Percentiles rank a stretch among this genome's conserved stretches.
phyloP scores from a whole-genome alignment of 2,113 vertebrate genomes.

The Nothocercus julius region DNA sequence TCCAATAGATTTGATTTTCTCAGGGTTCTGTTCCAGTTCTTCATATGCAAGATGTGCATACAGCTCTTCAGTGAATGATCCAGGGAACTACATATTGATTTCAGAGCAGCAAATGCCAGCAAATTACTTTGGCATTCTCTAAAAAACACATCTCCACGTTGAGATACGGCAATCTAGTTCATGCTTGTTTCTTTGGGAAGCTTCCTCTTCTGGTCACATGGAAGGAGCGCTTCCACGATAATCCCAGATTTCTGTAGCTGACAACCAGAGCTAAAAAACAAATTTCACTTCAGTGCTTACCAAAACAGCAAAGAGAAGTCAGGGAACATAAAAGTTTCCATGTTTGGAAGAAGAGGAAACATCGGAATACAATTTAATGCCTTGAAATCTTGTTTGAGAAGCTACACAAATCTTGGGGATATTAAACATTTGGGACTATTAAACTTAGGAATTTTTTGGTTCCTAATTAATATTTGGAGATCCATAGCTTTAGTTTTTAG shows the following conservation, averaged over 20 bases:
- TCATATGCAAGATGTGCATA: background rate
- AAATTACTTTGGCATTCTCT: background rate
- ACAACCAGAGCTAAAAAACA: background rate
- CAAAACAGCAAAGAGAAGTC: background rate
- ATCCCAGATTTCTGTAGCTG: background rate
- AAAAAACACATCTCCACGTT: background rate
- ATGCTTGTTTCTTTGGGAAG: background rate
- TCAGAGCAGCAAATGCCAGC: background rate
- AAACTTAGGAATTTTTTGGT: background rate
- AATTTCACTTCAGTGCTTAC: constrained; percentile 15
- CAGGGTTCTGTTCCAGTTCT: constrained; percentile 63
- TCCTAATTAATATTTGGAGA: constrained; percentile 19
- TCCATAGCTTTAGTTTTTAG: constrained; percentile 10
- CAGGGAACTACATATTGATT: background rate
- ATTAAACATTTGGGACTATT: background rate
- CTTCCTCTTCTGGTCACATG: background rate
- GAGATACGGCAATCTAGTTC: background rate
- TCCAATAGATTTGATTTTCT: constrained; percentile 59
- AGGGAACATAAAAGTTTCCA: background rate
- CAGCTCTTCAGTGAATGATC: background rate
- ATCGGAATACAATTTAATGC: background rate
- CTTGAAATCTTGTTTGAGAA: constrained; percentile 33
- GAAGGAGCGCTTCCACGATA: background rate
- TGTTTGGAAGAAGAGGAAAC: background rate
- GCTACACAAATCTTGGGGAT: background rate